Evolutionary conservation across 1,140 invertebrate genomes (phyloP).

Genomic region (Danaus plexippus): DNA sequence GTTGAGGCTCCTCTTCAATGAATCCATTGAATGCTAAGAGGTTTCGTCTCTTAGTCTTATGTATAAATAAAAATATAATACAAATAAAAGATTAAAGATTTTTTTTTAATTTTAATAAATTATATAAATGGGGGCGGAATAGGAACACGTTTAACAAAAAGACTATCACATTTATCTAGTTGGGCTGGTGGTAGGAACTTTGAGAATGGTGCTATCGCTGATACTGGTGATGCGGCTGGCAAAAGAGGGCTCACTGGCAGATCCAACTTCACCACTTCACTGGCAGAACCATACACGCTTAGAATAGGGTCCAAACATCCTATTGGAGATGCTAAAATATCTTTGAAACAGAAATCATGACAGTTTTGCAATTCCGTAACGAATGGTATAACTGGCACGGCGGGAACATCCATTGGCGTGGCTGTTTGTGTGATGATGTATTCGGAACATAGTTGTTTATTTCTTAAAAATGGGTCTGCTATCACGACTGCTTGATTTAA

Average conservation of each 20-base stretch:
- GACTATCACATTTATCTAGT: slow-evolving; percentile 20
- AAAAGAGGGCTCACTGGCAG: slow-evolving; percentile 24
- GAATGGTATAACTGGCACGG: slow-evolving; percentile 14
- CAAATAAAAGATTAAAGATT: too few relatives aligned
- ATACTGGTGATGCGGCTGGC: slow-evolving; percentile 29
- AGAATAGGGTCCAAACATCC: slow-evolving; percentile 32
- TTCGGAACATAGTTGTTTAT: slow-evolving; percentile 2
- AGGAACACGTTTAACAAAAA: slow-evolving; percentile 36
- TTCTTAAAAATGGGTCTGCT: slow-evolving; percentile 1
- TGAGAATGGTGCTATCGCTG: slow-evolving; percentile 23
- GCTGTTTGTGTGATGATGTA: slow-evolving; percentile 7
- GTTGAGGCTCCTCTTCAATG: too few relatives aligned
- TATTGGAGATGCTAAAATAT: slow-evolving; percentile 21
- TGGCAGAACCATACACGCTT: slow-evolving; percentile 21
- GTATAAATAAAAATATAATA: too few relatives aligned
- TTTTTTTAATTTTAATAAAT: slow-evolving; percentile 8
- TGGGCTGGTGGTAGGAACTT: slow-evolving; percentile 20
- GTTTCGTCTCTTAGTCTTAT: too few relatives aligned
- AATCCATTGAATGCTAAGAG: too few relatives aligned
- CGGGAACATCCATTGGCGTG: slow-evolving; percentile 2
- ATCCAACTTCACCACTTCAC: slow-evolving; percentile 8
- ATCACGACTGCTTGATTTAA: neutral
- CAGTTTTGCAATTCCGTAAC: slow-evolving; percentile 18
- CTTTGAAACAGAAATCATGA: slow-evolving; percentile 17
- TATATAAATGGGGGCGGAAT: slow-evolving; percentile 41